phyloP scores from a whole-genome alignment of 2,797 vertebrate genomes.

The Acanthis flammea region DNA sequence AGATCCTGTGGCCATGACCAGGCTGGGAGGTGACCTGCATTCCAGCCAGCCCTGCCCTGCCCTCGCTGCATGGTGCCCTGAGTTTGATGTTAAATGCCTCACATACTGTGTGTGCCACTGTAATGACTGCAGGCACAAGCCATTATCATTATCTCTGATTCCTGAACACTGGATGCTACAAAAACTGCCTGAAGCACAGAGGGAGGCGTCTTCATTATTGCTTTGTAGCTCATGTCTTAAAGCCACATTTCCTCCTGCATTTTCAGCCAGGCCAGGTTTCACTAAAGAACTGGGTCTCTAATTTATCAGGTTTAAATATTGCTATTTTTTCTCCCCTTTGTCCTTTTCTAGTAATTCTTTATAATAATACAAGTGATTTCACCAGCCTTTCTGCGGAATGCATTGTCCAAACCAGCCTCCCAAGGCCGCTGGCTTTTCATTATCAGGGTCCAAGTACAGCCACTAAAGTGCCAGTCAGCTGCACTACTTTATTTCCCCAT shows the following conservation, averaged over 20 bases:
- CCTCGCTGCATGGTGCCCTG: not conserved
- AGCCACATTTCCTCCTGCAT: not conserved
- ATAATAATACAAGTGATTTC: not conserved
- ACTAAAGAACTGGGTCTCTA: not conserved
- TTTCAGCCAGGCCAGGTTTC: not conserved
- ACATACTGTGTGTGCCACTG: not conserved
- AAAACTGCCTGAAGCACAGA: conserved; percentile 22
- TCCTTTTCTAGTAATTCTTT: not conserved
- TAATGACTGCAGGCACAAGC: conserved; percentile 2
- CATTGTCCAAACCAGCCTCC: not conserved
- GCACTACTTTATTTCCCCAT: conserved; percentile 13
- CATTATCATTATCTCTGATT: conserved; percentile 3
- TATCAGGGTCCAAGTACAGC: not conserved
- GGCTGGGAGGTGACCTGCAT: not conserved
- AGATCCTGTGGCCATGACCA: accelerated
- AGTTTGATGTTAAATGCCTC: not conserved
- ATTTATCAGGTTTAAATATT: not conserved
- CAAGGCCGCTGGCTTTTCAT: not conserved
- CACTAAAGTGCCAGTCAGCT: conserved; percentile 7
- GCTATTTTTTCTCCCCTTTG: not conserved
- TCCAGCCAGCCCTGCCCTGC: not conserved
- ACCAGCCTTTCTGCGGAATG: not conserved
- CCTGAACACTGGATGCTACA: not conserved
- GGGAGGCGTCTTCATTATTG: not conserved
- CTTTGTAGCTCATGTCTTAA: not conserved